Conservation (phyloP, 1,140 invertebrate species). For the Ceratosolen fusciceps region DNA sequence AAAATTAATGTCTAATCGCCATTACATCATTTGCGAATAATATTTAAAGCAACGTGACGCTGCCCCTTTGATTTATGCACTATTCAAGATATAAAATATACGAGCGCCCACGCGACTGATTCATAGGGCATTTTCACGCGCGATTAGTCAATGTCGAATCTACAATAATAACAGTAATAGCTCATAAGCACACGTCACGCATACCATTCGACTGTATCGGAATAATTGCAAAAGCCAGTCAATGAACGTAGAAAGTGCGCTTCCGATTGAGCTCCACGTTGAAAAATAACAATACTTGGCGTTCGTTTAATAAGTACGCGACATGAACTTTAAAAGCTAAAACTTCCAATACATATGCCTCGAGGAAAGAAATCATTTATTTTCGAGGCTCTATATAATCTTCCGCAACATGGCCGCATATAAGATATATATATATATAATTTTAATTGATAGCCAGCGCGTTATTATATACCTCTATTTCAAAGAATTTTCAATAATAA, state of each 20-base stretch:
- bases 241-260: slow-evolving; percentile 18
- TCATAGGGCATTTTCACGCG: slow-evolving; percentile 25
- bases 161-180: not conserved
- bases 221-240: slow-evolving; percentile 1
- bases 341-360: not conserved
- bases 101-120: slow-evolving; percentile 19
- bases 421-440: not conserved
- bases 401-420: not conserved
- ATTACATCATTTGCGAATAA: not conserved
- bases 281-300: not conserved
- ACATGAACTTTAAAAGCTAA: not conserved
- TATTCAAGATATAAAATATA: not conserved
- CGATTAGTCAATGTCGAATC: slow-evolving; percentile 32
- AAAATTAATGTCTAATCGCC: too few relatives aligned
- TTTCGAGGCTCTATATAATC: not conserved
- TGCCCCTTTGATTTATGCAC: slow-evolving; percentile 8
- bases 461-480: not conserved
- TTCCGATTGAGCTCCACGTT: not conserved
- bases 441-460: not conserved
- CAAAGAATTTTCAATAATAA: not conserved
- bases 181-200: not conserved
- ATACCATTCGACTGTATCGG: not conserved
- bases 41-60: not conserved
- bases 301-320: slow-evolving; percentile 27
- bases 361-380: not conserved